Conservation (phyloP, 1,140 invertebrate species). For the Philaenus spumarius region DNA sequence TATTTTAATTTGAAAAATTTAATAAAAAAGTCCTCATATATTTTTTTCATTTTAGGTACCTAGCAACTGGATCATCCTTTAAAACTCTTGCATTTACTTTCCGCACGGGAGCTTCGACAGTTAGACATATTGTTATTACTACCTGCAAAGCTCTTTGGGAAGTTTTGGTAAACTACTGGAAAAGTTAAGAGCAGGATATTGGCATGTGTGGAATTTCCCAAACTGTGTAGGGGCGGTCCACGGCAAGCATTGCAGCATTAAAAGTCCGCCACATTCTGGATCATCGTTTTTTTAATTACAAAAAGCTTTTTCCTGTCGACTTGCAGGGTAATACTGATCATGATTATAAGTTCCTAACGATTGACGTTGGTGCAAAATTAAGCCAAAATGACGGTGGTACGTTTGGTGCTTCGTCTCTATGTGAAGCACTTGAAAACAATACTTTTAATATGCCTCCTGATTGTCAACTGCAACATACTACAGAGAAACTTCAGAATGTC, state of each 20-base stretch:
- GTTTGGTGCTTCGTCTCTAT: no score
- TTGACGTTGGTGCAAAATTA: no score
- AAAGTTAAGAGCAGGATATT: background rate
- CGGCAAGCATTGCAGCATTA: constrained; percentile 39
- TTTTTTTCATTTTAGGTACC: background rate
- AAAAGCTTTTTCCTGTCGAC: no score
- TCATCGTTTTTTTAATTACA: background rate
- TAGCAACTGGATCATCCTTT: background rate
- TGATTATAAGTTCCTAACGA: constrained; percentile 30
- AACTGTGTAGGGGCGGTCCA: constrained; percentile 39
- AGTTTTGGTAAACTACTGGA: background rate
- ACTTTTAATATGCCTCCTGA: constrained; percentile 3
- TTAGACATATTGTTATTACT: no score
- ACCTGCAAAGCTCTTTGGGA: no score
- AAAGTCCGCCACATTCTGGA: background rate
- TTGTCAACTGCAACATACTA: background rate
- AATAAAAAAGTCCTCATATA: background rate
- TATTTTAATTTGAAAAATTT: background rate
- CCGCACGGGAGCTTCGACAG: background rate
- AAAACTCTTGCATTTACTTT: background rate
- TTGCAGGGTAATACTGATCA: background rate
- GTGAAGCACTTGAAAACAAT: no score
- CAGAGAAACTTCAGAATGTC: constrained; percentile 4
- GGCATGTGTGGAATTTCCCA: constrained; percentile 31
- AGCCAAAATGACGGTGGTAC: constrained; percentile 37